Evolutionary conservation across 1,140 invertebrate species (phyloP).

Genomic region (Planococcus citri): DNA sequence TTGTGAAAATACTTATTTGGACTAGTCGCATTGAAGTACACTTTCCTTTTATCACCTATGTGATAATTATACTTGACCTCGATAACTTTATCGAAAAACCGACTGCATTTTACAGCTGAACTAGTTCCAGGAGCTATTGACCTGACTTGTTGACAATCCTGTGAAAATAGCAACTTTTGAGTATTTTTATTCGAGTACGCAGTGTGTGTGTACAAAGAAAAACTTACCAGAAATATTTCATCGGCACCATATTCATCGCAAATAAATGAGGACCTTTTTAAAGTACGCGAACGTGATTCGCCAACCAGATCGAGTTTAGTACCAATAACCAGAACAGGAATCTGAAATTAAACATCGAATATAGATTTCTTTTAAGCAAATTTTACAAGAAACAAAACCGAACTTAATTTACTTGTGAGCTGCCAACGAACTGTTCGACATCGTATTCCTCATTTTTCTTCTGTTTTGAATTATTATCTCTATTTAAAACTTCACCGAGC

Average conservation of each 20-base stretch:
- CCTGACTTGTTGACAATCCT: slow-evolving; percentile 64
- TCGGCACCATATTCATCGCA: slow-evolving; percentile 87
- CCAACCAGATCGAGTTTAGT: slow-evolving; percentile 79
- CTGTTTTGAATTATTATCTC: slow-evolving; percentile 44
- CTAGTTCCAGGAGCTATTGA: slow-evolving; percentile 82
- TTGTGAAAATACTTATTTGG: background rate
- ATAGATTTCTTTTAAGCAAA: background rate
- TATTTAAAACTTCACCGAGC: slow-evolving; percentile 79
- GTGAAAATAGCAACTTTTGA: slow-evolving; percentile 25
- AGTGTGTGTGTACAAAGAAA: slow-evolving; percentile 26
- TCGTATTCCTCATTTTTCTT: slow-evolving; percentile 56
- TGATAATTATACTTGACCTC: slow-evolving; percentile 46
- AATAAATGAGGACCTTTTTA: slow-evolving; percentile 55
- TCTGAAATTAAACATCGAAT: slow-evolving; percentile 38
- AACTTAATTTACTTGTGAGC: slow-evolving; percentile 43
- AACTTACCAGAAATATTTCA: slow-evolving; percentile 79
- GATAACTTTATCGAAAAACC: slow-evolving; percentile 91
- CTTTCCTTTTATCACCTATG: background rate
- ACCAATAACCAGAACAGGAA: slow-evolving; percentile 85
- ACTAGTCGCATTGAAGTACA: background rate
- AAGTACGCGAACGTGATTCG: slow-evolving; percentile 46
- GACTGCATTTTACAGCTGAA: slow-evolving; percentile 77
- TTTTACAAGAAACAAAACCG: background rate
- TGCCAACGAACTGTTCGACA: slow-evolving; percentile 79
- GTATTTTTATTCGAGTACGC: slow-evolving; percentile 33